Conservation (phyloP, 2,888 invertebrate species). For the Conchocele bisecta region DNA sequence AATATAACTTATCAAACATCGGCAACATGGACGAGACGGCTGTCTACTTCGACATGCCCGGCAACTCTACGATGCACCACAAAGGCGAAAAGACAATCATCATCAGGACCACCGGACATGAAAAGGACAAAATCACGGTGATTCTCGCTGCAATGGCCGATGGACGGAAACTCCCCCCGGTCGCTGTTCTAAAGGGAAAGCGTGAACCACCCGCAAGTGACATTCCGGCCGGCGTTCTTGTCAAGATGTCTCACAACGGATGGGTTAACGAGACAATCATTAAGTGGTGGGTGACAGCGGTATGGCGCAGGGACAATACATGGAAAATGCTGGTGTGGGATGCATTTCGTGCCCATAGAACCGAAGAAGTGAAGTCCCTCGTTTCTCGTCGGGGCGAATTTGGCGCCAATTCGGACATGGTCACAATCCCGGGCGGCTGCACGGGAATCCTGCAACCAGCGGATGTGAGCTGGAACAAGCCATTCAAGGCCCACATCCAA, state of each 20-base stretch:
- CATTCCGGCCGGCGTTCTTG: constrained; percentile 16
- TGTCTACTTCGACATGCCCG: constrained; percentile 37
- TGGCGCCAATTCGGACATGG: constrained; percentile 8
- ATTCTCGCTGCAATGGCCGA: constrained; percentile 29
- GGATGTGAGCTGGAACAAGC: constrained; percentile 31
- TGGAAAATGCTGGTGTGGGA: constrained; percentile 17
- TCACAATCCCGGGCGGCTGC: constrained; percentile 26
- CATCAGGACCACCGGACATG: constrained; percentile 30
- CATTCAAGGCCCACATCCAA: constrained; percentile 20
- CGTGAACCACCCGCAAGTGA: constrained; percentile 3
- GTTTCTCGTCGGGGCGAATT: constrained; percentile 20
- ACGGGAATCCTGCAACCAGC: constrained; percentile 27
- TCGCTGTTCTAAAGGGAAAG: constrained; percentile 22
- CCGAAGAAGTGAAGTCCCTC: constrained; percentile 16
- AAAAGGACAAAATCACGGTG: constrained; percentile 25
- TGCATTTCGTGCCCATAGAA: constrained; percentile 18
- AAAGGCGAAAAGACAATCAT: constrained; percentile 25
- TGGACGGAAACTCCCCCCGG: constrained; percentile 17
- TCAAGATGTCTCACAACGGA: constrained; percentile 19
- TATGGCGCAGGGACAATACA: constrained; percentile 3
- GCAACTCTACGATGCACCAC: constrained; percentile 18
- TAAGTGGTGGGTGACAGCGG: constrained; percentile 23
- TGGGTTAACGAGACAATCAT: constrained; percentile 25
- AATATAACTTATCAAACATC: neutral
- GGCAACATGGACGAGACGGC: constrained; percentile 37